A percentile compares a stretch with the other conserved stretches of the same genome.
phyloP scores from a whole-genome alignment of 1,140 invertebrate species.

The Odontomachus brunneus region DNA sequence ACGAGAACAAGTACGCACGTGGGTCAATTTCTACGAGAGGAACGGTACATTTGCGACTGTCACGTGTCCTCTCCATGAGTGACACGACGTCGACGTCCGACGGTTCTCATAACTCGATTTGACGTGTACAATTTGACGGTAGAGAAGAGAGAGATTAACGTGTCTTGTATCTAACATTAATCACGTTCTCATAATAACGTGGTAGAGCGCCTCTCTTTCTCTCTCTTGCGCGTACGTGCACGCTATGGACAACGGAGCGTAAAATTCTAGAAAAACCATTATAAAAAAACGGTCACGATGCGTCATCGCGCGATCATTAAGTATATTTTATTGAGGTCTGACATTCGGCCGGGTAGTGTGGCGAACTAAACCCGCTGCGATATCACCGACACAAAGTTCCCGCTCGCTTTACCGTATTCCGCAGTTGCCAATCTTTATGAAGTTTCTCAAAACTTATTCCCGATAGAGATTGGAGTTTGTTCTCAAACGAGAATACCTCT shows the following conservation, averaged over 20 bases:
- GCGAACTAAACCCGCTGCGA: not conserved
- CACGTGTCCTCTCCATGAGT: not conserved
- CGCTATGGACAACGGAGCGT: not conserved
- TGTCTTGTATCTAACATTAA: slow-evolving; percentile 22
- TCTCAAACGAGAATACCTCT: not conserved
- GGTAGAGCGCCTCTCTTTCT: not conserved
- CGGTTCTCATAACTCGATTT: slow-evolving; percentile 2
- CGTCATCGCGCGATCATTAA: slow-evolving; percentile 22
- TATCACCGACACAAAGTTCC: not conserved
- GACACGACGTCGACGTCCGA: not conserved
- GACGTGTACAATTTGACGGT: not conserved
- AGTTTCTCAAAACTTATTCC: not conserved
- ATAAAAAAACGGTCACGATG: slow-evolving; percentile 39
- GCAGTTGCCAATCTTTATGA: not conserved
- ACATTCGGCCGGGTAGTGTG: not conserved
- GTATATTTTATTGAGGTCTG: not conserved
- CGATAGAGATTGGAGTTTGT: not conserved
- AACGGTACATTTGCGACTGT: too few species aligned
- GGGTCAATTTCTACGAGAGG: too few species aligned
- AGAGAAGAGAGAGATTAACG: slow-evolving; percentile 17
- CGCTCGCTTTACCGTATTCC: not conserved
- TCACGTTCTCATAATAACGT: slow-evolving; percentile 2
- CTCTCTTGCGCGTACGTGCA: too few species aligned
- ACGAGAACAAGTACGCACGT: too few species aligned
- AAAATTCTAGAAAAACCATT: slow-evolving; percentile 15